phyloP scores from a whole-genome alignment of 2,888 invertebrate genomes.

The Disparrhopalites patrizii region DNA sequence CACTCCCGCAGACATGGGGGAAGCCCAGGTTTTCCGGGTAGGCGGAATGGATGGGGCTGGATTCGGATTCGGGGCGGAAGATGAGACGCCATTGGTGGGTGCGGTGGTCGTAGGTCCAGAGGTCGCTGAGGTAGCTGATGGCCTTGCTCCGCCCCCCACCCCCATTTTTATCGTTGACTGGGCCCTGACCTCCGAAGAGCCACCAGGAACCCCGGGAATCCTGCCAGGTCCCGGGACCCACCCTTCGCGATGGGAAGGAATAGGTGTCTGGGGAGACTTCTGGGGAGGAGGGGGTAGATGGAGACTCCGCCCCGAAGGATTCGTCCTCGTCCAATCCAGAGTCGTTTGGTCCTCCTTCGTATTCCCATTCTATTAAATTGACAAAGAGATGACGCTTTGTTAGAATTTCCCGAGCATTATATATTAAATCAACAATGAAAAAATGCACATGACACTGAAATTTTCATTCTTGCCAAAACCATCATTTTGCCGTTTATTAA shows the following conservation, averaged over 20 bases:
- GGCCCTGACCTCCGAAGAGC: conserved; percentile 47
- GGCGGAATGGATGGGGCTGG: conserved; percentile 33
- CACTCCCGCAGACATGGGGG: conserved; percentile 39
- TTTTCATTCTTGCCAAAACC: too few species aligned
- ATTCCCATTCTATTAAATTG: conserved; percentile 41
- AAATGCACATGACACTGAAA: too few species aligned
- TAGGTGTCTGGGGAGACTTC: not conserved
- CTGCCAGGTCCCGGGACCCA: conserved; percentile 42
- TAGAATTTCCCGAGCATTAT: too few species aligned
- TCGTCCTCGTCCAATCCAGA: conserved; percentile 16
- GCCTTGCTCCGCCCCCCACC: not conserved
- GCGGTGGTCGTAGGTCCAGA: conserved; percentile 37
- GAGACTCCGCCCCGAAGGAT: conserved; percentile 25
- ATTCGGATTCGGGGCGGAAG: conserved; percentile 35
- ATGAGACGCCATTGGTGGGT: conserved; percentile 34
- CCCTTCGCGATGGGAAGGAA: conserved; percentile 28
- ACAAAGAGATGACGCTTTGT: conserved; percentile 5
- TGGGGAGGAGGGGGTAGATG: conserved; percentile 18
- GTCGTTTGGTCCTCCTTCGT: conserved; percentile 25
- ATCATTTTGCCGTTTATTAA: too few species aligned
- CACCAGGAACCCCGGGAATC: conserved; percentile 43
- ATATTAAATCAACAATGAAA: too few species aligned
- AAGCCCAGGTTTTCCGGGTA: conserved; percentile 38
- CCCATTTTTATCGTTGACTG: not conserved
- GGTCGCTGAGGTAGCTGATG: conserved; percentile 22